These are phyloP conservation scores for Emys orbicularis DNA, from an alignment of 2,797 vertebrate species.

Conservation along the genomic window DNA sequence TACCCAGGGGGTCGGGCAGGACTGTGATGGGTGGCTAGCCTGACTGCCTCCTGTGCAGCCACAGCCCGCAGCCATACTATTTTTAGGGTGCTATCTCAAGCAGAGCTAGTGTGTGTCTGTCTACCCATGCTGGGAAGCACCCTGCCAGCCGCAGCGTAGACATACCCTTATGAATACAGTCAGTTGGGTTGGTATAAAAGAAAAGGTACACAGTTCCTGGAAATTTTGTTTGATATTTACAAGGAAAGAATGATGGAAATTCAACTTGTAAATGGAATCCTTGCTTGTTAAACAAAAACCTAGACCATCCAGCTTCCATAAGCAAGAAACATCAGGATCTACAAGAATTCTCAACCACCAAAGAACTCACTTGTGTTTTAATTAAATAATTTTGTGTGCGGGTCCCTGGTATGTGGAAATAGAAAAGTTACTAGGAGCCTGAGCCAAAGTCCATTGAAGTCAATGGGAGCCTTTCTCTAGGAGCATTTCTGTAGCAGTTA, in stretches of 20 bases:
- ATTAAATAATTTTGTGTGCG: slow-evolving; percentile 2
- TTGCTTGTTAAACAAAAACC: not conserved
- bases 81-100: no score
- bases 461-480: not conserved
- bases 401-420: not conserved
- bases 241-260: not conserved
- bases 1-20: no score
- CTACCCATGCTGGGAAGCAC: no score
- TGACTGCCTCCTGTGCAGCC: no score
- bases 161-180: not conserved
- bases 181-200: not conserved
- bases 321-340: not conserved
- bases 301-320: not conserved
- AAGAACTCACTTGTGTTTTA: not conserved
- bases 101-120: no score
- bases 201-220: not conserved
- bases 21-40: no score
- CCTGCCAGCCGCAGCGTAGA: no score
- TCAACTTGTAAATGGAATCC: not conserved
- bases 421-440: not conserved
- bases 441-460: slow-evolving; percentile 17
- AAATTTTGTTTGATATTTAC: not conserved
- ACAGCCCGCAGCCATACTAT: no score
- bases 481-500: not conserved
- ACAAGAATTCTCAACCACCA: accelerated